phyloP scores from a whole-genome alignment of 2,113 vertebrate species.

The Pelmatolapia mariae region DNA sequence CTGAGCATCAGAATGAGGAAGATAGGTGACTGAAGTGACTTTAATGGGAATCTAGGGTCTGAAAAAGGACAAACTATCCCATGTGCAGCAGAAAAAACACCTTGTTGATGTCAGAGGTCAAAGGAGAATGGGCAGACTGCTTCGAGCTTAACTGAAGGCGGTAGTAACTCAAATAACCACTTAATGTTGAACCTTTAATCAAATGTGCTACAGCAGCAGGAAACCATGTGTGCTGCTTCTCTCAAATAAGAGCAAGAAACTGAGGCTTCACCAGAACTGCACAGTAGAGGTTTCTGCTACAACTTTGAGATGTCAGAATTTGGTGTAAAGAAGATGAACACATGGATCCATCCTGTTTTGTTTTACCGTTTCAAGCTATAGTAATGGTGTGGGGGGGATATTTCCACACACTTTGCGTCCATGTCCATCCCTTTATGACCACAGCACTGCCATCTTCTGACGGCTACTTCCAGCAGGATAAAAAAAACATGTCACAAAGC shows the following conservation, averaged over 20 bases:
- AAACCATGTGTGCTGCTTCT: background rate
- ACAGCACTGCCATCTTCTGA: background rate
- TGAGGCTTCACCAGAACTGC: background rate
- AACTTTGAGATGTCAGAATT: background rate
- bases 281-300: background rate
- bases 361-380: fast-evolving
- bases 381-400: background rate
- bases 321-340: fast-evolving
- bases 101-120: background rate
- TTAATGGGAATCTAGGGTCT: background rate
- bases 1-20: background rate
- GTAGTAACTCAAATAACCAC: background rate
- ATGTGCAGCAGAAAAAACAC: background rate
- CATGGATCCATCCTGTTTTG: background rate
- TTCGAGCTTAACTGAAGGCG: background rate
- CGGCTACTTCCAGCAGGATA: fast-evolving
- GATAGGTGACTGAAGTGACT: background rate
- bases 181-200: background rate
- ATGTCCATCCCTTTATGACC: fast-evolving
- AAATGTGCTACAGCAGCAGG: background rate
- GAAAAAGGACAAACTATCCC: background rate
- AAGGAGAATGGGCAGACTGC: background rate
- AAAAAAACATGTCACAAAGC: background rate
- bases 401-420: background rate
- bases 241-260: background rate